A percentile compares a stretch with the other conserved stretches of the same genome.
Evolutionary conservation across 2,888 invertebrate species (phyloP).

Genomic region (Trachelus tabidus): DNA sequence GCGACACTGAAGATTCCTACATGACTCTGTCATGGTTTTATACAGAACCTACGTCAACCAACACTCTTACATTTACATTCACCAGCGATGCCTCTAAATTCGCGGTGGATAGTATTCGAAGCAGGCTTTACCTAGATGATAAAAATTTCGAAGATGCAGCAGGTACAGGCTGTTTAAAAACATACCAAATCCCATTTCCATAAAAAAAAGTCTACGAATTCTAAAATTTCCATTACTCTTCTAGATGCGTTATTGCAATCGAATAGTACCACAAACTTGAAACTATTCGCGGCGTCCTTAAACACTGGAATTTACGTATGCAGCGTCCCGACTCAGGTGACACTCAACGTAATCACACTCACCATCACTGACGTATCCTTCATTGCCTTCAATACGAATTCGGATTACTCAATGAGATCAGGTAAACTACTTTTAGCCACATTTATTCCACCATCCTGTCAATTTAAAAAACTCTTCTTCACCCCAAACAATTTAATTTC

Average conservation of each 20-base stretch:
- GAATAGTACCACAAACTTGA: conserved; percentile 23
- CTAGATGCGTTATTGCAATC: conserved; percentile 9
- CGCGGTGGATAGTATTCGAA: conserved; percentile 29
- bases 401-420: conserved; percentile 19
- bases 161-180: conserved; percentile 25
- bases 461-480: not conserved
- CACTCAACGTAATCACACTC: conserved; percentile 18
- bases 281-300: conserved; percentile 29
- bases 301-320: conserved; percentile 33
- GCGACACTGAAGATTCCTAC: conserved; percentile 10
- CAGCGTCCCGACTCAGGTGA: conserved; percentile 16
- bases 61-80: conserved; percentile 22
- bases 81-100: conserved; percentile 28
- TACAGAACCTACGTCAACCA: not conserved
- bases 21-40: conserved; percentile 13
- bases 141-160: conserved; percentile 23
- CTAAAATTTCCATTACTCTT: not conserved
- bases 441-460: not conserved
- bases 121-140: conserved; percentile 27
- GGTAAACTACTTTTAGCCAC: conserved; percentile 27
- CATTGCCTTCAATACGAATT: conserved; percentile 39
- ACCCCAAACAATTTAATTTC: not conserved
- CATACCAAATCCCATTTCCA: not conserved
- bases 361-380: conserved; percentile 33
- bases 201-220: not conserved